These are phyloP conservation scores for western clawed frog (Xenopus tropicalis) DNA, from an alignment of 2,113 vertebrate genomes.

Conservation along the genomic window UCB_Xtro_10.0 CM004448.2:61665501-61666000, in stretches of 20 bases:
- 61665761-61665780: background rate
- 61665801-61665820: too few species aligned
- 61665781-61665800: background rate
- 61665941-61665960: background rate
- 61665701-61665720: background rate
- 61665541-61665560: background rate
- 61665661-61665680: too few species aligned
- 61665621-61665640: background rate
- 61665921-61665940: background rate
- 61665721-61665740: background rate
- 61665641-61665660: background rate
- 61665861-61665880: background rate
- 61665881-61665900: background rate
- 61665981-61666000: background rate
- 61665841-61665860: background rate
- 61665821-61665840: background rate
- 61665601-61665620: background rate
- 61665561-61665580: background rate
- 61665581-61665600: background rate
- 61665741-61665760: background rate
- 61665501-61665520: background rate
- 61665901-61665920: background rate
- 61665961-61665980: background rate
- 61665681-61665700: background rate
- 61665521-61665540: background rate